Conservation (phyloP, 2,888 invertebrate species). For the Caenorhabditis sulstoni region DNA sequence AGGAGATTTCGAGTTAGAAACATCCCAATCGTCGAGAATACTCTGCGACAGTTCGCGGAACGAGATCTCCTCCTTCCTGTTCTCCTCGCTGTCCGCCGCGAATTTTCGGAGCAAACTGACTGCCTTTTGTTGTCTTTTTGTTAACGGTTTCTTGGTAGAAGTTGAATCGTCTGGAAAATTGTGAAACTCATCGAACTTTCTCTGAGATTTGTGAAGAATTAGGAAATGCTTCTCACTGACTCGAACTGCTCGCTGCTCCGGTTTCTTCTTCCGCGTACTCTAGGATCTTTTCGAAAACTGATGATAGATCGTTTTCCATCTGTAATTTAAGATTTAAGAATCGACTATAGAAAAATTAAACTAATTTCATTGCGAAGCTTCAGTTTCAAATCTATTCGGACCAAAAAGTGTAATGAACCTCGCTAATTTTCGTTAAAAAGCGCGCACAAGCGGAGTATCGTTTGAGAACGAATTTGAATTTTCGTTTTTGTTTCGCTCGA, state of each 20-base stretch:
- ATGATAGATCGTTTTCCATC: constrained; percentile 42
- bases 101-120: constrained; percentile 8
- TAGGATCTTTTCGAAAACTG: constrained; percentile 60
- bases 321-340: neutral
- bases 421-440: neutral
- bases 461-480: neutral
- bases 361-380: neutral
- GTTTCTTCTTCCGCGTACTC: constrained; percentile 59
- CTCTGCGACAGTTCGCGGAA: constrained; percentile 61
- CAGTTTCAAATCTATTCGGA: neutral
- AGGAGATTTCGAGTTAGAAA: constrained; percentile 56
- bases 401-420: neutral
- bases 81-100: constrained; percentile 1
- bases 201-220: too few species aligned
- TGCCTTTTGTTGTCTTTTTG: constrained; percentile 15
- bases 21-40: constrained; percentile 67
- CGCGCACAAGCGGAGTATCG: neutral
- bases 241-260: constrained; percentile 32
- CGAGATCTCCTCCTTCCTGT: constrained; percentile 27
- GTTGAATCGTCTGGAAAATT: constrained; percentile 5
- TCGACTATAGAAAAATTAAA: neutral
- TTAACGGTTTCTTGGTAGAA: too few species aligned
- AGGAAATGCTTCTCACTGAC: constrained; percentile 9
- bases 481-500: neutral
- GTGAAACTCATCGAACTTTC: too few species aligned